A percentile compares a stretch with the other conserved stretches of the same genome.
Conservation (phyloP, 1,140 invertebrate genomes). For the Cotesia chilonis region DNA sequence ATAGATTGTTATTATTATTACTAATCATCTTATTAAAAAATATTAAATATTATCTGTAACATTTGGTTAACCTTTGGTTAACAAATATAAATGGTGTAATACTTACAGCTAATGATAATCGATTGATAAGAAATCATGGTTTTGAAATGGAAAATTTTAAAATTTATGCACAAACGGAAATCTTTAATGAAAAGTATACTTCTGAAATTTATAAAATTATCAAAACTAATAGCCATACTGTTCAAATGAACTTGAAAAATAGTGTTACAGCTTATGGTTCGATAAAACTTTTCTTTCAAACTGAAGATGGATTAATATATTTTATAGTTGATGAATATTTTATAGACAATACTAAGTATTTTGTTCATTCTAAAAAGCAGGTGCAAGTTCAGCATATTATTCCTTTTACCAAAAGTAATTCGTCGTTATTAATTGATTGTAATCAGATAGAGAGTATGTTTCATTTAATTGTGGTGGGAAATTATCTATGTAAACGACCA, state of each 20-base stretch:
- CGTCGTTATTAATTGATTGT: conserved; percentile 16
- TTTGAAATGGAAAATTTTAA: conserved; percentile 21
- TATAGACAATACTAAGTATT: conserved; percentile 31
- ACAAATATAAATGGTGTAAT: conserved; percentile 11
- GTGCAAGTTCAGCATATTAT: conserved; percentile 30
- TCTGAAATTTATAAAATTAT: conserved; percentile 40
- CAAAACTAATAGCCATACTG: conserved; percentile 42
- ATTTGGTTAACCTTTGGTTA: conserved; percentile 2
- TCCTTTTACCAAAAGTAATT: conserved; percentile 11
- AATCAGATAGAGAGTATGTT: conserved; percentile 21
- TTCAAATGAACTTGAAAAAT: conserved; percentile 29
- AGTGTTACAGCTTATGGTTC: conserved; percentile 26
- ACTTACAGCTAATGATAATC: not conserved
- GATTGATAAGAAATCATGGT: conserved; percentile 20
- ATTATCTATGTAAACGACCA: conserved; percentile 31
- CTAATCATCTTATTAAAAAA: no score
- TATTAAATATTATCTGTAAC: not conserved
- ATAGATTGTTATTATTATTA: not conserved
- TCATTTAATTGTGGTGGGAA: conserved; percentile 24
- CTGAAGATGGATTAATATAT: conserved; percentile 19
- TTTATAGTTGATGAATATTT: conserved; percentile 32
- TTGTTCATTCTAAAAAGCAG: conserved; percentile 24
- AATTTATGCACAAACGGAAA: conserved; percentile 36
- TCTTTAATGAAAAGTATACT: conserved; percentile 38
- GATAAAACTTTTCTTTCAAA: conserved; percentile 38